A percentile compares a stretch with the other conserved stretches of the same genome.
phyloP scores from a whole-genome alignment of 1,140 invertebrate genomes.

The Chironomus striatipennis region DNA sequence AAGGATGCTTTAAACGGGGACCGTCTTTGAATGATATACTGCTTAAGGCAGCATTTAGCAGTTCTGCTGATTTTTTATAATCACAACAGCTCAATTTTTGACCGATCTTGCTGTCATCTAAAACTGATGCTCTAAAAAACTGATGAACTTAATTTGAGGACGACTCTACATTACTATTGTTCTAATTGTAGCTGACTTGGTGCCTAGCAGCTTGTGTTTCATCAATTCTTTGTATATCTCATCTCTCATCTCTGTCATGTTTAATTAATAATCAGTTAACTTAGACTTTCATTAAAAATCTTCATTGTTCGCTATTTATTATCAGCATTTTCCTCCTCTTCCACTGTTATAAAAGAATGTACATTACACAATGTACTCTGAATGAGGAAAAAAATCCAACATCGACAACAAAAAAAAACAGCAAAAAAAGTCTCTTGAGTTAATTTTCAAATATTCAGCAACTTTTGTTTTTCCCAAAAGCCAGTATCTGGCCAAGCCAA shows the following conservation, averaged over 20 bases:
- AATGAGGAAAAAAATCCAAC: too few relatives aligned
- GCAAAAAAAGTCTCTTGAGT: not conserved
- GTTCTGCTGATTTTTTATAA: too few relatives aligned
- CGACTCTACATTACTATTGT: not conserved
- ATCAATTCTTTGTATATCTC: constrained; percentile 1
- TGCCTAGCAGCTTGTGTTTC: not conserved
- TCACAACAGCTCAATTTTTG: too few relatives aligned
- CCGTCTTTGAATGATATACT: too few relatives aligned
- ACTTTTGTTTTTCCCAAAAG: not conserved
- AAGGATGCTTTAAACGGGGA: too few relatives aligned
- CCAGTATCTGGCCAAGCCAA: not conserved
- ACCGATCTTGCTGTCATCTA: too few relatives aligned
- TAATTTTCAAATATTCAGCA: constrained; percentile 14
- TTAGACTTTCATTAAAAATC: not conserved
- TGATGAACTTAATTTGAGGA: too few relatives aligned
- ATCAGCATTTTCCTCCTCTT: not conserved
- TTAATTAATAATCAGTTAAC: constrained; percentile 23
- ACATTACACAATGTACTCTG: too few relatives aligned
- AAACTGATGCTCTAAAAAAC: too few relatives aligned
- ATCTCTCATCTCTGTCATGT: not conserved
- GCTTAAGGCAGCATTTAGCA: too few relatives aligned
- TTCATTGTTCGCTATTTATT: constrained; percentile 20
- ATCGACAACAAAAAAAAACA: not conserved
- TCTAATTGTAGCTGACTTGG: not conserved
- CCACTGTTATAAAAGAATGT: not conserved